These are phyloP conservation scores for Paratilapia polleni DNA, from an alignment of 2,113 vertebrate species.

Conservation along the genomic window DNA sequence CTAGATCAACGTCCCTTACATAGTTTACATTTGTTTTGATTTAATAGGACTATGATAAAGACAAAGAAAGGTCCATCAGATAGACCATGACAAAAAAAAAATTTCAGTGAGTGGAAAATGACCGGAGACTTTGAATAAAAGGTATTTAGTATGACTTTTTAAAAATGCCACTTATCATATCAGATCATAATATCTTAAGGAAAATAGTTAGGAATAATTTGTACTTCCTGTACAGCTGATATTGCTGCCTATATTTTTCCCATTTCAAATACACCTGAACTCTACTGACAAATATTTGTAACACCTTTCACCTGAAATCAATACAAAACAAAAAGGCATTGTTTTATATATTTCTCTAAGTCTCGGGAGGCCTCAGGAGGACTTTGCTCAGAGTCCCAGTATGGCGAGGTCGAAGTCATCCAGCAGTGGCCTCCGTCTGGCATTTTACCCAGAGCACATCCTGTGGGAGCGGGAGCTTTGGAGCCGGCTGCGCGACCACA, in stretches of 20 bases:
- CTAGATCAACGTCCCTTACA: slow-evolving; percentile 38
- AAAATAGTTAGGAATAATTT: neutral
- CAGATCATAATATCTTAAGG: neutral
- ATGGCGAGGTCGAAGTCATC: slow-evolving; percentile 71
- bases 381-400: slow-evolving; percentile 61
- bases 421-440: slow-evolving; percentile 79
- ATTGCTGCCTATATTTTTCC: slow-evolving; percentile 4
- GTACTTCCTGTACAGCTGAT: neutral
- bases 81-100: too few species aligned
- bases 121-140: neutral
- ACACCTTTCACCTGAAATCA: slow-evolving; percentile 18
- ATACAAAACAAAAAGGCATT: slow-evolving; percentile 48
- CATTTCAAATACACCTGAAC: slow-evolving; percentile 15
- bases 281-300: slow-evolving; percentile 9
- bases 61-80: neutral
- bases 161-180: slow-evolving; percentile 34
- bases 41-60: slow-evolving; percentile 35
- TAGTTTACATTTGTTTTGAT: slow-evolving; percentile 48
- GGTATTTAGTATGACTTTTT: neutral
- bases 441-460: slow-evolving; percentile 83
- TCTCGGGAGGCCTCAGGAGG: slow-evolving; percentile 57
- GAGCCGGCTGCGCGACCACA: slow-evolving; percentile 80
- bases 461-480: slow-evolving; percentile 82
- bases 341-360: slow-evolving; percentile 59
- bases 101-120: neutral